A percentile compares a stretch with the other conserved stretches of the same genome.
Evolutionary conservation across 2,113 vertebrate species (phyloP).

Genomic region (Siniperca chuatsi): DNA sequence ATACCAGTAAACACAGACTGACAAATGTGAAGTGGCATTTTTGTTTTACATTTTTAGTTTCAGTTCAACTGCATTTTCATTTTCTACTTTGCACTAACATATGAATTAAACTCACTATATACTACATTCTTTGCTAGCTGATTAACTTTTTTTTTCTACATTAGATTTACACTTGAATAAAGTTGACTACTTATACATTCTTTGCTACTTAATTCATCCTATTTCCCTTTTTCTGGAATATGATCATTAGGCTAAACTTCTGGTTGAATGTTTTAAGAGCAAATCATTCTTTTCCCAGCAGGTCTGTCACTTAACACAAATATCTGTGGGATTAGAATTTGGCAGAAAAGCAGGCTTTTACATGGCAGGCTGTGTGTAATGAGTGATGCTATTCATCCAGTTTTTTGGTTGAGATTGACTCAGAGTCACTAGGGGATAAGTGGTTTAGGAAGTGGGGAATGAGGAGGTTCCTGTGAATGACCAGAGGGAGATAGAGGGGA

Average conservation of each 20-base stretch:
- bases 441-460: conserved; percentile 69
- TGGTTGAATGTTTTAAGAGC: background rate
- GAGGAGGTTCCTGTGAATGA: conserved; percentile 69
- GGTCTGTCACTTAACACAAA: conserved; percentile 41
- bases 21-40: conserved; percentile 20
- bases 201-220: conserved; percentile 2
- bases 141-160: background rate
- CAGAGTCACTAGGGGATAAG: conserved; percentile 61
- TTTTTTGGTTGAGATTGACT: conserved; percentile 59
- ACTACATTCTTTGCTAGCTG: background rate
- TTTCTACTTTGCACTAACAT: conserved; percentile 20
- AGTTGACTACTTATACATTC: conserved; percentile 15
- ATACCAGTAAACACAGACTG: conserved; percentile 7
- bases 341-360: conserved; percentile 41
- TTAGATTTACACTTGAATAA: conserved; percentile 9
- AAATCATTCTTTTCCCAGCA: conserved; percentile 24
- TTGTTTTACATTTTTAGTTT: conserved; percentile 9
- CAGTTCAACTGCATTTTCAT: conserved; percentile 25
- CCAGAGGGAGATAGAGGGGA: conserved; percentile 51
- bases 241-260: conserved; percentile 6
- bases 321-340: conserved; percentile 50
- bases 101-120: conserved; percentile 5
- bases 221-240: background rate
- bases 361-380: conserved; percentile 42
- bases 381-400: conserved; percentile 62